Evolutionary conservation across 2,797 vertebrate species (phyloP), one percentile per base, ranked within the genome.

Genomic region (Gymnocypris eckloni): DNA sequence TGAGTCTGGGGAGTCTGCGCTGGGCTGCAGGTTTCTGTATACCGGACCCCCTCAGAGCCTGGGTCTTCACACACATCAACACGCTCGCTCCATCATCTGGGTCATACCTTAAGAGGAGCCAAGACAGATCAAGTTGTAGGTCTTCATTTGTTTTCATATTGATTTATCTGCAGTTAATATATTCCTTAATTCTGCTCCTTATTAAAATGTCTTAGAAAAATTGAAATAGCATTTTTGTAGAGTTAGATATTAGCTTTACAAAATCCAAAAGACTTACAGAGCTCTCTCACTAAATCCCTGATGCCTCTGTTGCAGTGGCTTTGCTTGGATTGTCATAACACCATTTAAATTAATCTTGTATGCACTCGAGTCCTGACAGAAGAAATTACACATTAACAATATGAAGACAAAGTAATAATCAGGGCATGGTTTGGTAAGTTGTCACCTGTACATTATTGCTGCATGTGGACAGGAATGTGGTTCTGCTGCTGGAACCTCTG

Each of bases 281-380:
- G 88, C 87, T 90, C 92, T 96, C 61, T 96, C 95, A 33, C 79
- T 25, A 70, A 88, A 88, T 81, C 88, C 88, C 50, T 86, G 28
- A 52, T 94, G 93, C 89, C 96, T 96, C 87, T 95, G 95, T 52
- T 97, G 96, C 71, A 97, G 94, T 0, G 96, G 96, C 88, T 96
- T 97, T 61, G 95, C 94, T 89, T 96, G 96, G 92, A 97, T 95
- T 84, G 93, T 97, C 96, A 97, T 97, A 79, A 97, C 96, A 75
- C 96, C 95, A 50, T 95, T 92, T 92, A 97, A 92, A 92, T 96
- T 94, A 50, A 71, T 92, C 72, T 83, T 93, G 25, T 95, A 93
- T 89, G 87, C 94, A 89, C 87, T 94, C 86, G 93, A 92, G 64
- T 95, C 95, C 86, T 86, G 33, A 59, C 25, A 78, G 43, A 71